Percentiles rank a stretch among this genome's conserved stretches.
Conservation (phyloP, 2,113 vertebrate species). For the Oceanites oceanicus region DNA sequence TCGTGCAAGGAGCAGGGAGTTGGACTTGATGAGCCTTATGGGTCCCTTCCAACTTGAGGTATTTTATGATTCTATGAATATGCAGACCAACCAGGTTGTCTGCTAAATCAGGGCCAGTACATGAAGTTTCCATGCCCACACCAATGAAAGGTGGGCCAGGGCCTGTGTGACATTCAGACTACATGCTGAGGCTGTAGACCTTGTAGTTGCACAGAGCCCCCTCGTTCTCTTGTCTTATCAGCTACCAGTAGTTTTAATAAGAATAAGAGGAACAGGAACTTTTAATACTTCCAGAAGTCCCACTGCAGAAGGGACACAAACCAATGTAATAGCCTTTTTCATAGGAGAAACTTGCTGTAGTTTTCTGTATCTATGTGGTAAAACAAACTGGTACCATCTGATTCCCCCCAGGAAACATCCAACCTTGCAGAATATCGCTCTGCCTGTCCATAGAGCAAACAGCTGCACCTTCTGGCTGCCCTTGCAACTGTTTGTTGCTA, state of each 20-base stretch:
- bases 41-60: neutral
- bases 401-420: neutral
- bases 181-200: neutral
- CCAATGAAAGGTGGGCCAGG: neutral
- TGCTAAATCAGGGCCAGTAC: neutral
- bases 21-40: neutral
- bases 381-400: neutral
- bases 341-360: neutral
- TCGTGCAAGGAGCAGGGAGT: neutral
- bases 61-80: neutral
- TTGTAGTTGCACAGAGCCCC: neutral
- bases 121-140: neutral
- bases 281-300: neutral
- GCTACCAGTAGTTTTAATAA: neutral
- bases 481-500: neutral
- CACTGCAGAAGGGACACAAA: neutral
- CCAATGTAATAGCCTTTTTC: neutral
- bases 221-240: neutral
- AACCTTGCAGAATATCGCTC: neutral
- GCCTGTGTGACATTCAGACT: neutral
- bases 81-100: neutral
- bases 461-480: neutral
- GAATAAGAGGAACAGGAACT: neutral
- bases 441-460: neutral
- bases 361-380: neutral